These are phyloP conservation scores for Merluccius polli DNA, from an alignment of 2,797 vertebrate species.

Conservation along the genomic window DNA sequence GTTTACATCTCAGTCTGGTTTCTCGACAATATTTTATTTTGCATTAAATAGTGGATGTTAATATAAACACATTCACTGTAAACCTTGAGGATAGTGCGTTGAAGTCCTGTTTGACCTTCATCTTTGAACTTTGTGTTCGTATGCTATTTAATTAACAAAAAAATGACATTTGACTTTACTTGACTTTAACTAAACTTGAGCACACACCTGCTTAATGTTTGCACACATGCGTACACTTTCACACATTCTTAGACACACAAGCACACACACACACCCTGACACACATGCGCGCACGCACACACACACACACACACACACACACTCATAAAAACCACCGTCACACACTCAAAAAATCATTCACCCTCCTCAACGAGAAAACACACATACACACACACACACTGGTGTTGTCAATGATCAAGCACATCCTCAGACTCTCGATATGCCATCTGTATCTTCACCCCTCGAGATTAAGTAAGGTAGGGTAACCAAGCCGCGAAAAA, in stretches of 20 bases:
- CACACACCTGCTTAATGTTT: neutral
- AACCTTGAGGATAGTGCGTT: too few species aligned
- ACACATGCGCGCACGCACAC: too few species aligned
- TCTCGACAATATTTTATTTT: neutral
- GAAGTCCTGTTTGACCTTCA: neutral
- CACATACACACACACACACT: constrained; percentile 31
- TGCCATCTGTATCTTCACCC: constrained; percentile 70
- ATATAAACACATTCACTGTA: too few species aligned
- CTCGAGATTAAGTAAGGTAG: constrained; percentile 77
- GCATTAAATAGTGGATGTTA: too few species aligned
- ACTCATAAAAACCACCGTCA: neutral
- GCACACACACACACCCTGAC: constrained; percentile 49
- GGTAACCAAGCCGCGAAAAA: constrained; percentile 71
- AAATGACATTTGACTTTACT: neutral
- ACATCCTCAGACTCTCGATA: constrained; percentile 68
- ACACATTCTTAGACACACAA: constrained; percentile 5
- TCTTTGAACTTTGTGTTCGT: too few species aligned
- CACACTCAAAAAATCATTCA: neutral
- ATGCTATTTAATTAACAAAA: too few species aligned
- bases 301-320: neutral
- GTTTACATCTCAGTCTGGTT: neutral
- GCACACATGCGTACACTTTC: neutral
- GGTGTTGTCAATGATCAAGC: constrained; percentile 70
- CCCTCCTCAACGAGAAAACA: constrained; percentile 59
- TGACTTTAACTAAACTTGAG: neutral